Evolutionary conservation across 2,113 vertebrate genomes (phyloP), one percentile per base, ranked within the genome.

Genomic region (Nerophis ophidion): DNA sequence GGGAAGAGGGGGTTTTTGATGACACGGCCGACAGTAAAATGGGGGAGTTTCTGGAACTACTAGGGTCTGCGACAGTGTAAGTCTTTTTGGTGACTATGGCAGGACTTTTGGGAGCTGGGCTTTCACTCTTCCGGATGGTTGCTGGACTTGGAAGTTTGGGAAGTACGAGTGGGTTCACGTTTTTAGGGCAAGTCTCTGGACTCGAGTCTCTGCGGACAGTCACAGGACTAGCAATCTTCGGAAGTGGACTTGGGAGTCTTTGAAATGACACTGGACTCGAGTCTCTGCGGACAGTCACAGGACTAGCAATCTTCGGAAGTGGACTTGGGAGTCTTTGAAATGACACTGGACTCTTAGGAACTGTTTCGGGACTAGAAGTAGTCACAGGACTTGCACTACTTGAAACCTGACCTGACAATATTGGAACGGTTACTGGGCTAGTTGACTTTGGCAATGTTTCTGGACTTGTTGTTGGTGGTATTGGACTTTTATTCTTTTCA

Each of bases 301-400:
- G 71, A 75, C 75, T 80, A 52, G 59, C 19, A 48, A 58, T 63
- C 48, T 67, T 80, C 60, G 71, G 67, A 64, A 74, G 46, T 50
- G 80, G 80, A 66, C 80, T 84, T 70, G 71, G 73, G 63, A 83
- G 70, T 50, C 45, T 70, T 38, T 60, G 76, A 64, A 75, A 11
- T 15, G 59, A 52, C 42, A 80, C 54, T n/a, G 80, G 71, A 83
- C 80, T 80, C 33, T 71, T 77, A 6, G 69, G 68, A 68, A 71
- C 62, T 0, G 14, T 50, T 36, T 72, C 76, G 46, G 79, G 51
- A 66, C 61, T 76, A 46, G 55, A 62, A 13, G 70, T 57, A 15
- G 67, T 49, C 38, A 73, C 46, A 36, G 79, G 77, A 74, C 81
- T 83, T 4, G 34, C 56, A 56, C 56, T 40, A 47, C 59, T 74